Percentiles rank a stretch among this genome's conserved stretches.
phyloP scores from a whole-genome alignment of 2,888 invertebrate species.

The Mellilla xanthometata region DNA sequence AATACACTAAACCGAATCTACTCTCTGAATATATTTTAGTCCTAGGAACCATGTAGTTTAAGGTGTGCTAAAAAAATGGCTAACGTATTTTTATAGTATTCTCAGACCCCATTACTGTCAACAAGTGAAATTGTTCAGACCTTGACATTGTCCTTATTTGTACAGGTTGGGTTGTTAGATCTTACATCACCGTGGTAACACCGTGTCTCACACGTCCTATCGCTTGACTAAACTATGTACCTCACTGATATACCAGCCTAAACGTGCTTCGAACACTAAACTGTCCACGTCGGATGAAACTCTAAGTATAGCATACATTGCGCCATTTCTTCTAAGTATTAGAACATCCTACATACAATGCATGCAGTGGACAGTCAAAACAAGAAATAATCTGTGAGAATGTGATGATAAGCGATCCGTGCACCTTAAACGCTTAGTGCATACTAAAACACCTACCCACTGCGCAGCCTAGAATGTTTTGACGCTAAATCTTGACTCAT shows the following conservation, averaged over 20 bases:
- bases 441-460: conserved; percentile 23
- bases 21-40: no score
- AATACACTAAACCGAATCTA: no score
- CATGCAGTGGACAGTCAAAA: conserved; percentile 10
- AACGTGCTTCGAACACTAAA: conserved; percentile 52
- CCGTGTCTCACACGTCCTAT: conserved; percentile 47
- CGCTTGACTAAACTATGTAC: conserved; percentile 55
- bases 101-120: neutral
- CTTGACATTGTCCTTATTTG: conserved; percentile 68
- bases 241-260: conserved; percentile 32
- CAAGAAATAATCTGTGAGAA: conserved; percentile 24
- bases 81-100: neutral
- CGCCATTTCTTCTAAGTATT: conserved; percentile 26
- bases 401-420: conserved; percentile 19
- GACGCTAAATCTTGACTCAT: conserved; percentile 12
- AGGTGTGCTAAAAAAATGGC: neutral
- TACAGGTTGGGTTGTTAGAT: conserved; percentile 32
- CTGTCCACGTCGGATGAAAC: conserved; percentile 23
- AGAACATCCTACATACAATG: conserved; percentile 17
- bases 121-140: conserved; percentile 54
- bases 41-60: no score
- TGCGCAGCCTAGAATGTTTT: conserved; percentile 14
- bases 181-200: conserved; percentile 57
- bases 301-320: conserved; percentile 28
- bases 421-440: conserved; percentile 23